These are phyloP conservation scores for Pseudopipra pipra DNA, from an alignment of 2,113 vertebrate genomes.

Conservation along the genomic window DNA sequence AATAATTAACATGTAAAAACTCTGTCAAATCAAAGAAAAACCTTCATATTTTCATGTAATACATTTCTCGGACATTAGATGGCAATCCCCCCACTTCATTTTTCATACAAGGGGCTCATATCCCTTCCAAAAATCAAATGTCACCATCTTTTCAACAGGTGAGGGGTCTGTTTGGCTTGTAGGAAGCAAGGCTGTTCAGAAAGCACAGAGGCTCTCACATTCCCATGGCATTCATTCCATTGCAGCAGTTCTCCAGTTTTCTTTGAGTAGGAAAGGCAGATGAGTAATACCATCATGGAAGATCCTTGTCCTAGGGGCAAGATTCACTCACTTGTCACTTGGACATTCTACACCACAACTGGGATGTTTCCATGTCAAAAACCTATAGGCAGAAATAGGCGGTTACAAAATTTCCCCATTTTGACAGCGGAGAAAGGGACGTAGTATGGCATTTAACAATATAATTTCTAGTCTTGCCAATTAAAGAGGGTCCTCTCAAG, in stretches of 20 bases:
- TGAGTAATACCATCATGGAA: neutral
- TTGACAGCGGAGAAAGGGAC: neutral
- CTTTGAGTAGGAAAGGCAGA: neutral
- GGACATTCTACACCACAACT: neutral
- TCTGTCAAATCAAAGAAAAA: constrained; percentile 33
- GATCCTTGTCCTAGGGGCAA: accelerated
- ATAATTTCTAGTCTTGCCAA: constrained; percentile 41
- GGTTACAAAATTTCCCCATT: neutral
- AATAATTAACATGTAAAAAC: constrained; percentile 25
- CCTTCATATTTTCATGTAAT: constrained; percentile 65
- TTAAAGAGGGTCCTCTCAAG: constrained; percentile 50
- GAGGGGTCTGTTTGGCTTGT: neutral
- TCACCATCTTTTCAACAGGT: neutral
- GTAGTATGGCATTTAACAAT: constrained; percentile 1
- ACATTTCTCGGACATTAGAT: constrained; percentile 68
- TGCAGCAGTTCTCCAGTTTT: neutral
- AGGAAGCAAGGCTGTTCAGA: neutral
- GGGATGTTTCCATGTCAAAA: neutral
- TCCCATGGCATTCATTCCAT: neutral
- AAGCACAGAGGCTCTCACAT: neutral
- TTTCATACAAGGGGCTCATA: constrained; percentile 11
- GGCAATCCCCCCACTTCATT: constrained; percentile 67
- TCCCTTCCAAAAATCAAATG: constrained; percentile 3
- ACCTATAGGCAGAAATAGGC: neutral
- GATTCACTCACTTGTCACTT: neutral